Evolutionary conservation across 2,888 invertebrate species (phyloP), one percentile per base, ranked within the genome.

Genomic region (Lapara coniferarum): DNA sequence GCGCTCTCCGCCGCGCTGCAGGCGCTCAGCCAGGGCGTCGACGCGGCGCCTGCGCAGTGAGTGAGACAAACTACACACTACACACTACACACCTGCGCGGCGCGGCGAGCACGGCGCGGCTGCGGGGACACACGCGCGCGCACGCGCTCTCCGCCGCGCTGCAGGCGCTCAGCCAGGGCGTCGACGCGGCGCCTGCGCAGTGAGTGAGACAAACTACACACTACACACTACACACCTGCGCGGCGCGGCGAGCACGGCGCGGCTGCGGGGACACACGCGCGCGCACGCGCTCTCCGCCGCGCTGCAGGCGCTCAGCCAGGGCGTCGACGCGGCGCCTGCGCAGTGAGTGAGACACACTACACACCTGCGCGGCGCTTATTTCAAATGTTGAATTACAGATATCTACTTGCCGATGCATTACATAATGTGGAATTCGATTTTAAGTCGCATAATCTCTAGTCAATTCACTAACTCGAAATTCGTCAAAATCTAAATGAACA

Each of bases 291-390:
- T 96, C n/a, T 96, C 96, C 25, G 92, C 95, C 19, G 96, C 97
- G 1, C 90, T 98, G 66, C 95, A 96, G 30, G 97, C 97, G 3
- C 94, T 98, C 77, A 96, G 98, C 90, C 96, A 97, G 75, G 98
- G 97, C 13, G 94, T 98, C 75, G 98, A 98, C 83, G 98, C 97
- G 75, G 95, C 96, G 69, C 96, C 95, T 70, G 92, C 95, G 57
- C 84, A 83, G 95, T 95, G 73, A 83, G 85, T 82, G 44, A 5
- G 3, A 37, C 8, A 37, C 37, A 37, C 37, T 37, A 37, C 37
- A 37, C 5, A 37, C 25, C 25, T 25, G 25, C 25, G 25, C 25
- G 25, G 25, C 37, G 8, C 37, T 25, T 2, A 2, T 25, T 25
- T 25, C 25, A 25, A 25, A 25, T 2, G 25, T 25, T 25, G 25